Evolutionary conservation across 2,888 invertebrate species (phyloP).

Genomic region (Amiota mariae): DNA sequence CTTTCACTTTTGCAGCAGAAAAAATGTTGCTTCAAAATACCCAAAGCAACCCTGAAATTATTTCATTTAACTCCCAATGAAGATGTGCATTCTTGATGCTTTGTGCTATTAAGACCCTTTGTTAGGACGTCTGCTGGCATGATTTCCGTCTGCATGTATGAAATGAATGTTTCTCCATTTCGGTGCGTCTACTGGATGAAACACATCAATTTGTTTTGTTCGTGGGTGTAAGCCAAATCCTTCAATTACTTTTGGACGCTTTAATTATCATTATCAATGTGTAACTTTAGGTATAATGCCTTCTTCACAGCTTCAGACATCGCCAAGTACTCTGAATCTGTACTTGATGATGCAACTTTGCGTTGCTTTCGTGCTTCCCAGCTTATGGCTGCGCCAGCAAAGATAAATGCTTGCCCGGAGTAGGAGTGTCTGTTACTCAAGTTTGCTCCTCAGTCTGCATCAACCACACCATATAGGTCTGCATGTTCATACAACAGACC

Average conservation of each 20-base stretch:
- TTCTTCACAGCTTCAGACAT: too few species aligned
- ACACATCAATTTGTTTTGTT: constrained; percentile 12
- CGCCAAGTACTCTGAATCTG: too few species aligned
- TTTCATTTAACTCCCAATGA: too few species aligned
- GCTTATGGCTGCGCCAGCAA: constrained; percentile 12
- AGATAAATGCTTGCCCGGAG: background rate
- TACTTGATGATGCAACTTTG: constrained; percentile 16
- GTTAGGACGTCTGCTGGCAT: constrained; percentile 8
- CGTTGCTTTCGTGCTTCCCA: constrained; percentile 21
- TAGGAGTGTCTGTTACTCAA: background rate
- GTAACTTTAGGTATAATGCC: constrained; percentile 8
- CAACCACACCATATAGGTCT: background rate
- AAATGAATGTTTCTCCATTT: background rate
- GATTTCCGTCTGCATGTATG: background rate
- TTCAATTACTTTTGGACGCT: too few species aligned
- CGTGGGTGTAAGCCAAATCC: constrained; percentile 18
- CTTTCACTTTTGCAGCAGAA: too few species aligned
- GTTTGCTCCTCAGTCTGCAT: constrained; percentile 6
- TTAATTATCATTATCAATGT: too few species aligned
- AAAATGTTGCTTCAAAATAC: too few species aligned
- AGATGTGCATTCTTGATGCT: too few species aligned
- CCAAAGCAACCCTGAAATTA: too few species aligned
- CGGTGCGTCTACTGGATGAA: background rate
- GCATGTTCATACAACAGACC: too few species aligned
- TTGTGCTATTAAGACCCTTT: background rate